Conservation (phyloP, 2,113 vertebrate species). For the Passer domesticus region DNA sequence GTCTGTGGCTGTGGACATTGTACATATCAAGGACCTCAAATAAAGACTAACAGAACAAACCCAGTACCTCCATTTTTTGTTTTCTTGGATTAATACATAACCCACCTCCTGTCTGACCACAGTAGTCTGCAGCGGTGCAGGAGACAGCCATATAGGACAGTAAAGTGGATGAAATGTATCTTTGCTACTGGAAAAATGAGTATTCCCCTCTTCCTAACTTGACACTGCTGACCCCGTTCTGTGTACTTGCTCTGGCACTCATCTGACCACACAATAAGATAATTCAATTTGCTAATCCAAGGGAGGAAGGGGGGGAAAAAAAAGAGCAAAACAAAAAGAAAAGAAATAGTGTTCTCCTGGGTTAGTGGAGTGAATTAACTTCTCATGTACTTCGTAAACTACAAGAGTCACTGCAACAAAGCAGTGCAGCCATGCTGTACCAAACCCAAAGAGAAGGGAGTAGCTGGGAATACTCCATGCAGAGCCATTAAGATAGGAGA, state of each 20-base stretch:
- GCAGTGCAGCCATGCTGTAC: background rate
- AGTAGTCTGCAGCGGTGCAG: background rate
- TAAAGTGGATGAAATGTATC: background rate
- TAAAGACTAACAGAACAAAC: background rate
- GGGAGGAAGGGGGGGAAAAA: background rate
- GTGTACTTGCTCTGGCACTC: background rate
- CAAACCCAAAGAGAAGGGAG: background rate
- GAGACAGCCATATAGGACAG: background rate
- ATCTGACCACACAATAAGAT: background rate
- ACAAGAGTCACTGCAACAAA: background rate
- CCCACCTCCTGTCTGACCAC: background rate
- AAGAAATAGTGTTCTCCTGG: background rate
- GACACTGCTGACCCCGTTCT: background rate
- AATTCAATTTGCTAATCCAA: conserved; percentile 11
- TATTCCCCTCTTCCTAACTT: background rate
- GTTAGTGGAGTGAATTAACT: background rate
- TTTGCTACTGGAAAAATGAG: background rate
- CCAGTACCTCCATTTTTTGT: background rate
- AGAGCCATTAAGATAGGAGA: background rate
- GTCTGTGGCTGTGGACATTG: background rate
- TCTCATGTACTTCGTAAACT: background rate
- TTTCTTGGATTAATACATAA: background rate
- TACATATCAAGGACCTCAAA: background rate
- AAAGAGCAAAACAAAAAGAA: background rate
- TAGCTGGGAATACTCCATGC: background rate